Base-by-base conservation (phyloP, 2,797 vertebrate species). In the Poliocrania exsul region DNA sequence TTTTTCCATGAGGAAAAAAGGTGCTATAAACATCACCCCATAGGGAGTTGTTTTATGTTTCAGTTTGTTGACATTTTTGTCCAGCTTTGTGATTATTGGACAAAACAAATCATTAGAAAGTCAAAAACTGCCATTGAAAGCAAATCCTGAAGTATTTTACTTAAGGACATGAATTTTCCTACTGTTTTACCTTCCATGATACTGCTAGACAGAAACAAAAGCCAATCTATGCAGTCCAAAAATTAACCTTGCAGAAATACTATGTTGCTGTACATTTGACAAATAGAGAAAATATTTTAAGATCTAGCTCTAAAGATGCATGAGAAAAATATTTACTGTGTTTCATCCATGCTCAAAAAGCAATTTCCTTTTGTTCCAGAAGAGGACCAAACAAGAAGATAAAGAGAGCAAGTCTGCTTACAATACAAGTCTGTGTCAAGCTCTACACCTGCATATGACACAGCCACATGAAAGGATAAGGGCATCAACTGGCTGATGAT, bases 401-500 rank as follows among this genome's bases (percentile, higher is more conserved):
- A 28, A 75, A 23, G 47, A 84, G 44, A 70, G 13, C 49, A 81
- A 15, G 29, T 12, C 17, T 2, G 2, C 35, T 87, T 65, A 40
- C 10, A 54, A 10, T 46, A 87, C 33, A 81, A 91, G 71, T 38
- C 50, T 37, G 4, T 87, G 78, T 81, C 69, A 62, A 83, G 46
- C 51, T 83, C 57, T 66, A 56, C 49, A 88, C 85, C 75, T 96
- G 75, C 10, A 37, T 44, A 67, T 51, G 71, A 91, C 57, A 71
- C 86, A 90, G 57, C 21, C 49, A 71, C 42, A 71, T 44, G 65
- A 85, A 94, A 74, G 50, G 51, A 88, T 84, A 86, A 92, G 58
- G 81, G 50, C 53, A 92, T 95, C 93, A 92, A 90, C 53, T 67
- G 81, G 49, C 35, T 94, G 94, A 78, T 94, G 91, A 95, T 74